These are phyloP conservation scores for Amphiprion clarkii DNA, from an alignment of 2,797 vertebrate genomes.

Conservation along the genomic window DNA sequence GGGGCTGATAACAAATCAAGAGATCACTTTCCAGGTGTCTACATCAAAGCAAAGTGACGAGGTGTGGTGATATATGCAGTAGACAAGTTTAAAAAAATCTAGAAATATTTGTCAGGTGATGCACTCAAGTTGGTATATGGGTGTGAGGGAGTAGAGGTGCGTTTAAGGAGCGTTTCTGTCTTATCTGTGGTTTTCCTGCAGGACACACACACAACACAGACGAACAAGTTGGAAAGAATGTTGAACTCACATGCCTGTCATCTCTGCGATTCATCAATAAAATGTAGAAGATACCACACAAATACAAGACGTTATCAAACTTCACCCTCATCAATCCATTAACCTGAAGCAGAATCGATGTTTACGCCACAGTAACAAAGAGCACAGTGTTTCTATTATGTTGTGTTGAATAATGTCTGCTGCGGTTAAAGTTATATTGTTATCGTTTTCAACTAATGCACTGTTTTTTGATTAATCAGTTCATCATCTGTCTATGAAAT, in stretches of 20 bases:
- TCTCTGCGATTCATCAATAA: not conserved
- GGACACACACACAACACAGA: not conserved
- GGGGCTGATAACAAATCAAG: conserved; percentile 32
- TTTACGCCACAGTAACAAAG: not conserved
- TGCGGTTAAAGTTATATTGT: not conserved
- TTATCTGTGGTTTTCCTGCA: not conserved
- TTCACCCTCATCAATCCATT: not conserved
- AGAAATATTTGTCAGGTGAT: conserved; percentile 40
- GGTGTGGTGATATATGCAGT: conserved; percentile 45
- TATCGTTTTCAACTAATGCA: not conserved
- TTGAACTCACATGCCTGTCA: not conserved
- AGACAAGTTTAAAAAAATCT: conserved; percentile 27
- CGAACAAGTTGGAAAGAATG: not conserved
- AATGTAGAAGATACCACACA: not conserved
- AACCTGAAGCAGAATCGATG: not conserved
- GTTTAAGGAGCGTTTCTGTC: not conserved
- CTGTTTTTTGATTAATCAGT: not conserved
- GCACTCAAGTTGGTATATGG: not conserved
- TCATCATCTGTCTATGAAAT: not conserved
- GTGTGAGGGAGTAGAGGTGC: not conserved
- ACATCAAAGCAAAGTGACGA: conserved; percentile 44
- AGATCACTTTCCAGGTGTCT: conserved; percentile 61
- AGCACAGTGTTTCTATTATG: not conserved
- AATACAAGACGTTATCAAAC: not conserved
- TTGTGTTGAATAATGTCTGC: not conserved